phyloP scores from a whole-genome alignment of 1,140 invertebrate genomes.

The Halyomorpha halys region DNA sequence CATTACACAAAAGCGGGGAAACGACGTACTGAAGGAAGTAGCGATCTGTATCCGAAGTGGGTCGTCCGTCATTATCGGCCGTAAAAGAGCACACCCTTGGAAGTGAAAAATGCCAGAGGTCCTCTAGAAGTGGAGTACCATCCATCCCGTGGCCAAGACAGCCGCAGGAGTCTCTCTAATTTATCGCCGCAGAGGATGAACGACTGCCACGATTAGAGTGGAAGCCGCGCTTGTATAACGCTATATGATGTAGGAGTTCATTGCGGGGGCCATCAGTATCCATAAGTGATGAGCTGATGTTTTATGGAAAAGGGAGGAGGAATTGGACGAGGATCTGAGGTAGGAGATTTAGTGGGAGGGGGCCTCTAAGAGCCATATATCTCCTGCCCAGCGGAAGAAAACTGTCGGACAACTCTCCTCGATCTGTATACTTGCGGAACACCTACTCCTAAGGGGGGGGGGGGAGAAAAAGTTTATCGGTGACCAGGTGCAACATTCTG shows the following conservation, averaged over 20 bases:
- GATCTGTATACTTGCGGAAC: no score
- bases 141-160: no score
- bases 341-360: constrained; percentile 9
- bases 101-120: no score
- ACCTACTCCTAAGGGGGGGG: not conserved
- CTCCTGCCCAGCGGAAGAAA: not conserved
- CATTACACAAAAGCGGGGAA: no score
- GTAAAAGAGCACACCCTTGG: no score
- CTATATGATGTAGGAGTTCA: constrained; percentile 25
- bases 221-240: constrained; percentile 13
- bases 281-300: constrained; percentile 32
- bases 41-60: no score
- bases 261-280: constrained; percentile 31
- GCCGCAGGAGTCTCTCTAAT: no score
- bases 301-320: constrained; percentile 29
- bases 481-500: no score
- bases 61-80: no score
- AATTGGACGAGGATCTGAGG: constrained; percentile 22
- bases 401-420: no score
- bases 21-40: no score
- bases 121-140: no score
- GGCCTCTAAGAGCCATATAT: not conserved
- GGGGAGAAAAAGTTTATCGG: not conserved
- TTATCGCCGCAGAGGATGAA: constrained; percentile 3
- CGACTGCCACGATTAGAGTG: constrained; percentile 10